These are phyloP conservation scores for Phaethornis superciliosus DNA, from an alignment of 2,113 vertebrate genomes.

Conservation along the genomic window DNA sequence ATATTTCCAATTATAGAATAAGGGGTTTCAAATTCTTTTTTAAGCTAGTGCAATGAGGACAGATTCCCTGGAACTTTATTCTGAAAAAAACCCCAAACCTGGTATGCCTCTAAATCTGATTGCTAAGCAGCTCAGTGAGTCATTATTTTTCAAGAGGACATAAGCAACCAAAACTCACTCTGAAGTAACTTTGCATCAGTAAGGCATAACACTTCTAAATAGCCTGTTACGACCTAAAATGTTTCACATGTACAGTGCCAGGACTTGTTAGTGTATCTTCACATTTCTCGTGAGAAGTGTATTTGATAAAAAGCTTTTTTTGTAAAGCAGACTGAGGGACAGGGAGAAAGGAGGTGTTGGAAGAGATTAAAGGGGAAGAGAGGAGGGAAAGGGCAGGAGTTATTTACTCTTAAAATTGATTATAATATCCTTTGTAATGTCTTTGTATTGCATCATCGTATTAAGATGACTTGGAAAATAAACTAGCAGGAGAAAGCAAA, in stretches of 20 bases:
- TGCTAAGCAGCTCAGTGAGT: background rate
- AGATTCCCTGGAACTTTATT: background rate
- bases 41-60: background rate
- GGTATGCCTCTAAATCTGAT: background rate
- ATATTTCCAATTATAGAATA: background rate
- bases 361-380: background rate
- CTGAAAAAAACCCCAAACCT: background rate
- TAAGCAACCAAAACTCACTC: background rate
- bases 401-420: background rate
- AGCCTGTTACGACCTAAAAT: background rate
- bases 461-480: background rate
- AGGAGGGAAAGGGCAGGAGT: background rate
- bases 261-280: background rate
- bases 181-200: background rate
- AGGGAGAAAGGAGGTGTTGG: background rate
- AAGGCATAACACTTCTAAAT: background rate
- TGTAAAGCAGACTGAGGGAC: background rate
- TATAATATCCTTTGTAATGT: background rate
- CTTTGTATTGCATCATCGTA: background rate
- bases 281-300: background rate
- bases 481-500: background rate
- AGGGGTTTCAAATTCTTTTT: background rate
- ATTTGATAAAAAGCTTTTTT: background rate
- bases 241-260: background rate
- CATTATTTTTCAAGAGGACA: background rate